Conservation (phyloP, 2,113 vertebrate genomes). For the Oreocharis arfaki region DNA sequence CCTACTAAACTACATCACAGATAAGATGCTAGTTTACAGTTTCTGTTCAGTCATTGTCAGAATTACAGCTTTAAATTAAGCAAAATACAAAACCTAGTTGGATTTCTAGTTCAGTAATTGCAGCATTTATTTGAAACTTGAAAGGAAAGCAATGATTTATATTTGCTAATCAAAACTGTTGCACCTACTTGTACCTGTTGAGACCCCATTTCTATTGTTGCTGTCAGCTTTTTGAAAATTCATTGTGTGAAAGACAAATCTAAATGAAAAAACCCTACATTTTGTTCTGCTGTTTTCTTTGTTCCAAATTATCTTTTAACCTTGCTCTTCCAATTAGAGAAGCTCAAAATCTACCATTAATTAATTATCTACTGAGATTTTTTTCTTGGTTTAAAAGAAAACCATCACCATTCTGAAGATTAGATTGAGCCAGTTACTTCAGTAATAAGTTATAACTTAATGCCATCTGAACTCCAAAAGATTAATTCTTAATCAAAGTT, state of each 20-base stretch:
- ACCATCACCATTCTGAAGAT: neutral
- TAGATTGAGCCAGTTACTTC: neutral
- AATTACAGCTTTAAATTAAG: neutral
- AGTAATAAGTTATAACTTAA: neutral
- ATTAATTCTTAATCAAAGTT: slow-evolving; percentile 33
- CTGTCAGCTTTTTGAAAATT: neutral
- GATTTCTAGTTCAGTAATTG: neutral
- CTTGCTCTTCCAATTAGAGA: neutral
- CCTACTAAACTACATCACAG: neutral
- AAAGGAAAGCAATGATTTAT: neutral
- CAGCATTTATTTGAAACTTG: neutral
- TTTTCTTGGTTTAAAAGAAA: neutral
- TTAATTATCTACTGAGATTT: neutral
- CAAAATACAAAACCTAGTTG: neutral
- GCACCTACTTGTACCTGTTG: neutral
- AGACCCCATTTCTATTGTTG: neutral
- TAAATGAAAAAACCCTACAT: neutral
- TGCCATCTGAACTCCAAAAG: neutral
- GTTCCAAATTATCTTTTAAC: neutral
- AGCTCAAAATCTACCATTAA: neutral
- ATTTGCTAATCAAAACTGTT: neutral
- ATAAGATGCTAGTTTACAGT: neutral
- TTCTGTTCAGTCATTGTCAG: neutral
- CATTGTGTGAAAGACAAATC: neutral
- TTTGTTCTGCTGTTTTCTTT: neutral